Base-by-base conservation (phyloP, 2,888 invertebrate species). In the Pammene fasciana region DNA sequence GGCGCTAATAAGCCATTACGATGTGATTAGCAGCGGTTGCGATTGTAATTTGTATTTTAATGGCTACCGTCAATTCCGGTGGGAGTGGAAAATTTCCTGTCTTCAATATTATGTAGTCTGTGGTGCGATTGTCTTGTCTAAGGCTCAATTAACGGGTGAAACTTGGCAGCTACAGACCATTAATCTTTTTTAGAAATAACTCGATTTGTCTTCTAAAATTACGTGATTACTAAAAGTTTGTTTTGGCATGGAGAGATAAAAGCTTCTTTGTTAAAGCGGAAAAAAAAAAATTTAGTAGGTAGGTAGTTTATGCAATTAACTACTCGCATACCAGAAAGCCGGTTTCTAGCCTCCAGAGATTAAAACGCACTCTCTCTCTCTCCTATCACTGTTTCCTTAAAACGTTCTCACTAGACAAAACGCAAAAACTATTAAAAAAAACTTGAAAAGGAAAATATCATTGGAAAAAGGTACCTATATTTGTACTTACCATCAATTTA, bases 1-100 rank as follows among this genome's bases (percentile, higher is more conserved):
- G 74, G 80, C 56, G 56, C 67, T 77, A 77, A 76, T 78, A 71
- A 34, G 67, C 71, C 65, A 80, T 77, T 75, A 61, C 66, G 60
- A 70, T 77, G 72, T 64, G 64, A 68, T 68, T 59, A 68, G 68
- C 36, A 59, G 45, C 36, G 38, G 68, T 68, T 26, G 38, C 59
- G 38, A 14, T 36, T 68, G 68, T 59, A 65, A 68, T 59, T 68
- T 52, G 64, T 68, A 38, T 65, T 59, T 59, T 68, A 65, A 65
- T 68, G 45, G 18, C 57, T 11, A 14, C 57, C 14, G 64, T 59
- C 57, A 38, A 43, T 16, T 48, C 57, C 57, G 38, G 38, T 52
- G 38, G 64, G 68, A 65, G 64, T 54, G 68, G 68, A 68, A 68
- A 54, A 26, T 46, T 64, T 59, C 36, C 52, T 38, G 36, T n/a